These are phyloP conservation scores for Meloidogyne chitwoodi DNA, from an alignment of 1,140 invertebrate species.

Conservation along the genomic window DNA sequence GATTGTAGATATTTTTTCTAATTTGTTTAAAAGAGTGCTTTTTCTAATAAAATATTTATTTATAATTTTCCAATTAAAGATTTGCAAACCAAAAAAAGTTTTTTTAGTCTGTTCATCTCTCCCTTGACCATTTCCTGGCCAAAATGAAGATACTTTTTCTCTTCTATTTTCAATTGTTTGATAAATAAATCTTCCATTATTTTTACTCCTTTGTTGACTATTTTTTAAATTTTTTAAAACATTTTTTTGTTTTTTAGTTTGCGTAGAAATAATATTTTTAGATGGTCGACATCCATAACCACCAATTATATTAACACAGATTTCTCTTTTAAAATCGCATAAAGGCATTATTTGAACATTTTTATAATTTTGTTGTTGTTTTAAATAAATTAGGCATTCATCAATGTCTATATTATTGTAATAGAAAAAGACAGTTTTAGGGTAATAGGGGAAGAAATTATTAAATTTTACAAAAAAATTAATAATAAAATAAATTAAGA, in stretches of 20 bases:
- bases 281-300: constrained; percentile 7
- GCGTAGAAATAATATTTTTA: neutral
- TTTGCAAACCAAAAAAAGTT: constrained; percentile 4
- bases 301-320: constrained; percentile 2
- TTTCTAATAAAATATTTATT: too few relatives aligned
- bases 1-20: too few relatives aligned
- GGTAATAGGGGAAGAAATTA: too few relatives aligned
- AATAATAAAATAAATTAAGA: too few relatives aligned
- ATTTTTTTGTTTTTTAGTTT: neutral
- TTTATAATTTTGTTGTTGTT: neutral
- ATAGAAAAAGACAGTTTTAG: too few relatives aligned
- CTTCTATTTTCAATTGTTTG: neutral
- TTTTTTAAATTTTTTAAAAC: neutral
- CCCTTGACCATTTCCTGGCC: neutral
- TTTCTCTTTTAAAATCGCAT: constrained; percentile 3
- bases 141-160: neutral
- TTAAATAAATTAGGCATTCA: constrained; percentile 1
- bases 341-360: constrained; percentile 1
- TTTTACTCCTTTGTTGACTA: neutral
- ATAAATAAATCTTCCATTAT: neutral
- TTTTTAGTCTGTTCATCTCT: neutral
- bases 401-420: constrained; percentile 6
- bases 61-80: too few relatives aligned
- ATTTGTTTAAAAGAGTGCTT: too few relatives aligned
- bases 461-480: too few relatives aligned